These are phyloP conservation scores for Baryphthengus martii DNA, from an alignment of 2,113 vertebrate species.

Conservation along the genomic window DNA sequence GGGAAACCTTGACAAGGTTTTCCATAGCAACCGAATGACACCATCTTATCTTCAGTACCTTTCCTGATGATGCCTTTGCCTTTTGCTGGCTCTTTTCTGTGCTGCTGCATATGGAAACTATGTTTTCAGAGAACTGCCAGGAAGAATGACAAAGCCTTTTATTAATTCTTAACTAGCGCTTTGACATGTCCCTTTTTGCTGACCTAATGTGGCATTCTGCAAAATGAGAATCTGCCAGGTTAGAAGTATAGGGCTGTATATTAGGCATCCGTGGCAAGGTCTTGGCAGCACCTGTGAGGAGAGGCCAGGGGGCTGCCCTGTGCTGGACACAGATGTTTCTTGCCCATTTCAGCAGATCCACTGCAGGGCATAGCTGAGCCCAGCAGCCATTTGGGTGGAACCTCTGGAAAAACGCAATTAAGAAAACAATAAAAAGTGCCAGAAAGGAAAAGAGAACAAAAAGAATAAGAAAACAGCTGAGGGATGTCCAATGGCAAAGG, in stretches of 20 bases:
- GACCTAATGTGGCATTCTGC: background rate
- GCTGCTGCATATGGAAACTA: background rate
- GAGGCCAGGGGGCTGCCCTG: background rate
- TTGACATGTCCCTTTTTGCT: background rate
- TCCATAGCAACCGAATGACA: background rate
- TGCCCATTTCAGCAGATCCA: background rate
- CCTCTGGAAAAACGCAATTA: background rate
- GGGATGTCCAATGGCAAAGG: background rate
- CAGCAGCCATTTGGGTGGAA: background rate
- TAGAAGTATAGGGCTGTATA: background rate
- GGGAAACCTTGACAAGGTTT: background rate
- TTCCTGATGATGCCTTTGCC: background rate
- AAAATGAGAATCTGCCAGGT: background rate
- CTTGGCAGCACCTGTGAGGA: background rate
- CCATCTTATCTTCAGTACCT: background rate
- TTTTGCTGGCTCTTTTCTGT: background rate
- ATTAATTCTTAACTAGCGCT: background rate
- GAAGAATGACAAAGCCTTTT: background rate
- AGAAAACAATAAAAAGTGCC: background rate
- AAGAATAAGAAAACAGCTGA: background rate
- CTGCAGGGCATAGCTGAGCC: background rate
- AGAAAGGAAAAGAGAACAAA: background rate
- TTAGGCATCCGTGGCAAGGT: background rate
- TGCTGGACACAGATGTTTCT: fast-evolving
- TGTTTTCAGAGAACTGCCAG: background rate